Percentiles rank a stretch among this genome's conserved stretches.
These are phyloP conservation scores for Patella caerulea DNA, from an alignment of 2,888 invertebrate species.

Conservation along the genomic window DNA sequence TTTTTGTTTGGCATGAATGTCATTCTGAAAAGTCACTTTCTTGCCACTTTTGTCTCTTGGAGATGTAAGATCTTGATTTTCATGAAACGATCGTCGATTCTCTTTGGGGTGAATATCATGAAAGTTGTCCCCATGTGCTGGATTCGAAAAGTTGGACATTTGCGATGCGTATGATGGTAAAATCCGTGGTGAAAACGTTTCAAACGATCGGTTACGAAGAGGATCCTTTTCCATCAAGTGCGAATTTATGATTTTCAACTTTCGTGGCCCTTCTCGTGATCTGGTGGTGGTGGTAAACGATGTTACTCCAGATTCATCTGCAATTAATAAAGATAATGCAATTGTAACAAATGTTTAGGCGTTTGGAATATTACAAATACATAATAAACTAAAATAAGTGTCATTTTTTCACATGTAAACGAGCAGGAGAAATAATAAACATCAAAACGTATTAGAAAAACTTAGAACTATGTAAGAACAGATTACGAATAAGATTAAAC, in stretches of 20 bases:
- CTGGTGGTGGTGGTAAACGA: neutral
- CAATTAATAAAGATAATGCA: neutral
- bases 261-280: neutral
- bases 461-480: too few relatives aligned
- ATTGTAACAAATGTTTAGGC: too few relatives aligned
- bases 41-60: neutral
- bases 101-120: neutral
- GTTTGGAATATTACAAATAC: too few relatives aligned
- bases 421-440: too few relatives aligned
- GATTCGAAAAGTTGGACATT: neutral
- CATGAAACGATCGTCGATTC: slow-evolving; percentile 3
- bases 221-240: neutral
- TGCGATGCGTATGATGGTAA: slow-evolving; percentile 9
- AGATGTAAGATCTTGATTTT: neutral
- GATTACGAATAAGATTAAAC: too few relatives aligned
- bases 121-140: neutral
- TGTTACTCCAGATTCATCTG: neutral
- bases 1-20: neutral
- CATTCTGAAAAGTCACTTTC: neutral
- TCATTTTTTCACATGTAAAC: too few relatives aligned
- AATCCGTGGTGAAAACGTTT: neutral
- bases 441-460: too few relatives aligned
- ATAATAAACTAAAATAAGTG: too few relatives aligned
- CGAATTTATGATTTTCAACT: neutral
- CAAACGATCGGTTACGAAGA: neutral